Evolutionary conservation across 2,113 vertebrate species (phyloP), one percentile per base, ranked within the genome.

Genomic region (Cinclus cinclus): DNA sequence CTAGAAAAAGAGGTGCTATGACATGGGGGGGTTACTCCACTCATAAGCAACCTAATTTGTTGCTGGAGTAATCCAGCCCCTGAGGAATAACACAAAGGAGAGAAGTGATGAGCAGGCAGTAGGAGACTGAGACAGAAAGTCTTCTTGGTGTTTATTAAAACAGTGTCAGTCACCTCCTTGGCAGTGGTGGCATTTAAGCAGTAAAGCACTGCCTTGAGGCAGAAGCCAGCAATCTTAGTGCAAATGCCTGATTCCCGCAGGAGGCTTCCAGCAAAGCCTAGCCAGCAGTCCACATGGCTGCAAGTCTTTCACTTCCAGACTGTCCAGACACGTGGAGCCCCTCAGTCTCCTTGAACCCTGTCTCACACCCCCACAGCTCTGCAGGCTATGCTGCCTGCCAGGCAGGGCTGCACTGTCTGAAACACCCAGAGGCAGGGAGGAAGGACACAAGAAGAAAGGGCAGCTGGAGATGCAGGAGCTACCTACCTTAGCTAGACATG

Each of bases 401-500:
- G 42, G 15, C 76, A 76, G 6, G 50, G 44, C 42, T 83, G 41
- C 35, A 21, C 50, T 20, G 9, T 4, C 53, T 53, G 79, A 92
- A 93, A 77, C 46, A 86, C 4, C 23, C 30, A 25, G 23, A 10
- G 30, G 18, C 27, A 53, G 13, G 10, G 42, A 92, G 25, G 42
- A 77, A 39, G 50, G 25, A 86, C 63, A 58, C 39, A 42, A 52
- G 10, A 8, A 11, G 18, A 88, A 69, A 47, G 11, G 15, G 20
- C 39, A 79, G 25, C 28, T 90, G 58, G 52, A 92, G 42, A 28
- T 44, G 44, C 13, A 90, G 46, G 49, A 65, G 24, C 22, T 25
- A 59, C 60, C 7, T 35, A 23, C 3, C 2, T 11, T 30, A 49
- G 17, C 24, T 5, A 41, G 56, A 46, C 13, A 9, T 0, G 0